A percentile compares a stretch with the other conserved stretches of the same genome.
Conservation (phyloP, 2,888 invertebrate genomes). For the Arctia plantaginis region DNA sequence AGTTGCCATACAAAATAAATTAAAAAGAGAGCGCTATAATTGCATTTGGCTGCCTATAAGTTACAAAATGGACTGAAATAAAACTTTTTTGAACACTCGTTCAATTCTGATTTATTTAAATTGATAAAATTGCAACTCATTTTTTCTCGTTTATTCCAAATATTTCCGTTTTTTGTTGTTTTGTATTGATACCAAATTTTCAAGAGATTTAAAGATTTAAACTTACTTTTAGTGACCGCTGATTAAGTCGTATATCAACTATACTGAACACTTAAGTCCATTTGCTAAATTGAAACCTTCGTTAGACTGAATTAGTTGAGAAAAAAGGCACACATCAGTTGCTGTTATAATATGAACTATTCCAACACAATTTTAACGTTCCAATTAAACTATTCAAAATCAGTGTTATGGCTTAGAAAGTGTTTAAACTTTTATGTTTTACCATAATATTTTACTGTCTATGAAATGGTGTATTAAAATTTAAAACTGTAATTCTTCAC, state of each 20-base stretch:
- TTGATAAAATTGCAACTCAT: conserved; percentile 26
- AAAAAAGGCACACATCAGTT: conserved; percentile 25
- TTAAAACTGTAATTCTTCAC: neutral
- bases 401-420: conserved; percentile 1
- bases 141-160: conserved; percentile 23
- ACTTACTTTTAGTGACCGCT: conserved; percentile 17
- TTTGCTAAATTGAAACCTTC: conserved; percentile 40
- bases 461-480: neutral
- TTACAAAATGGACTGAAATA: conserved; percentile 23
- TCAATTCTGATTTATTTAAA: conserved; percentile 31
- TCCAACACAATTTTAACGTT: neutral
- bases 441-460: neutral
- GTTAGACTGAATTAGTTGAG: conserved; percentile 32
- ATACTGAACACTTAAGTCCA: conserved; percentile 24
- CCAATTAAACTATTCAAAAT: conserved; percentile 9
- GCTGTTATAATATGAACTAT: conserved; percentile 9
- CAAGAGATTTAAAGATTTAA: conserved; percentile 23
- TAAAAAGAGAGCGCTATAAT: conserved; percentile 7
- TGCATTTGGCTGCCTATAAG: conserved; percentile 16
- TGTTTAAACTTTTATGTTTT: conserved; percentile 5
- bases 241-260: conserved; percentile 18
- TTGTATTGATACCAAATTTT: conserved; percentile 23
- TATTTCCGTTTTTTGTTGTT: conserved; percentile 32
- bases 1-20: conserved; percentile 5
- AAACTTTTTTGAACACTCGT: conserved; percentile 25